Evolutionary conservation across 2,888 invertebrate species (phyloP).

Genomic region (Craniophora ligustri): DNA sequence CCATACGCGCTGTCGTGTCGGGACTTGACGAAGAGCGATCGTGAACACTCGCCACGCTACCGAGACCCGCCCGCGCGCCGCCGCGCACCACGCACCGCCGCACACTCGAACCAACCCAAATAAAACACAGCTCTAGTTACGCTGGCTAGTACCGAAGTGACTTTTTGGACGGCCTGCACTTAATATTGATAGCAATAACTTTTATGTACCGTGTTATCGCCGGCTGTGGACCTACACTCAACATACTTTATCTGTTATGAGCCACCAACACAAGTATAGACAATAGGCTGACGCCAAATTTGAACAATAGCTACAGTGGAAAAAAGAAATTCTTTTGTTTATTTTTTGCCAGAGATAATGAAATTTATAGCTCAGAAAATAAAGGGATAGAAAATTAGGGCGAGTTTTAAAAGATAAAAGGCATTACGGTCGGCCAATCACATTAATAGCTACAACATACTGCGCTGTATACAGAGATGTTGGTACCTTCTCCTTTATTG

Average conservation of each 20-base stretch:
- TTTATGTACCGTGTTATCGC: slow-evolving; percentile 18
- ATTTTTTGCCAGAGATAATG: slow-evolving; percentile 7
- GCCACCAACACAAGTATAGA: neutral
- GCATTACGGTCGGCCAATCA: slow-evolving; percentile 6
- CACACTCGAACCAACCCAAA: neutral
- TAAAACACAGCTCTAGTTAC: slow-evolving; percentile 10
- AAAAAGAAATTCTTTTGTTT: neutral
- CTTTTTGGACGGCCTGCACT: slow-evolving; percentile 33
- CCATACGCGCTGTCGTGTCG: slow-evolving; percentile 36
- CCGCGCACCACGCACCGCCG: neutral
- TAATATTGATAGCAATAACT: slow-evolving; percentile 40
- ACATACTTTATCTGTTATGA: slow-evolving; percentile 1
- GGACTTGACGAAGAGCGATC: slow-evolving; percentile 46
- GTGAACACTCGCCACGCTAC: slow-evolving; percentile 5
- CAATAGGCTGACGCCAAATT: slow-evolving; percentile 1
- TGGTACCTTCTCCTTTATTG: neutral
- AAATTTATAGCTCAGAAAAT: slow-evolving; percentile 9
- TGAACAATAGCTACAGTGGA: slow-evolving; percentile 1
- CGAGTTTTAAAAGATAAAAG: slow-evolving; percentile 25
- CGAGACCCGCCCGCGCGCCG: slow-evolving; percentile 1
- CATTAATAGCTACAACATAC: slow-evolving; percentile 10
- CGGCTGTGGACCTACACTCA: slow-evolving; percentile 1
- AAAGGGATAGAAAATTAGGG: slow-evolving; percentile 22
- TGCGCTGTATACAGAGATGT: slow-evolving; percentile 3
- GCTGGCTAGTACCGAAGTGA: slow-evolving; percentile 24